These are phyloP conservation scores for Jaculus jaculus DNA, from an alignment of 2,113 vertebrate genomes.

Conservation along the genomic window DNA sequence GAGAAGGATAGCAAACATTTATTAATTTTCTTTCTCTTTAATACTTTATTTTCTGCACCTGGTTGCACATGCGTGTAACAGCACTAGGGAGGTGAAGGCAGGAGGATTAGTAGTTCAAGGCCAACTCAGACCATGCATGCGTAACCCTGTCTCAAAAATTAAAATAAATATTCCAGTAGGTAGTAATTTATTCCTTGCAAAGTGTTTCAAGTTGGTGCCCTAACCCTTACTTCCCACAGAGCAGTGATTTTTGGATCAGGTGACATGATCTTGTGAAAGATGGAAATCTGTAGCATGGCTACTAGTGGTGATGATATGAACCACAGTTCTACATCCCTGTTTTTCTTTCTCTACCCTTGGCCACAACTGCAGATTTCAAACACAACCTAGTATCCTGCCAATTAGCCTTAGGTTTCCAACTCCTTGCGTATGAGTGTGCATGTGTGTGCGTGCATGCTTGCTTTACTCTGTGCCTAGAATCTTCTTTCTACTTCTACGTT, in stretches of 20 bases:
- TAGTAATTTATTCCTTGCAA: constrained; percentile 3
- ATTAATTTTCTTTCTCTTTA: neutral
- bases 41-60: neutral
- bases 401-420: neutral
- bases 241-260: neutral
- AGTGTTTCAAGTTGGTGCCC: neutral
- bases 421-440: neutral
- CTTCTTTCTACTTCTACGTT: neutral
- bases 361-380: neutral
- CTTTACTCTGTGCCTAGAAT: neutral
- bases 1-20: neutral
- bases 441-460: neutral
- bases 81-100: neutral
- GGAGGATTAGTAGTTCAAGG: neutral
- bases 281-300: neutral
- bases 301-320: neutral
- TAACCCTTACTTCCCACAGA: neutral
- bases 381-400: neutral
- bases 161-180: neutral
- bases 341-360: neutral
- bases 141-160: neutral
- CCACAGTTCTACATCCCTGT: neutral
- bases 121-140: neutral
- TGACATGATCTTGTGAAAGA: neutral
- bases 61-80: neutral